These are phyloP conservation scores for Entomobrya proxima DNA, from an alignment of 2,888 invertebrate species.

Conservation along the genomic window DNA sequence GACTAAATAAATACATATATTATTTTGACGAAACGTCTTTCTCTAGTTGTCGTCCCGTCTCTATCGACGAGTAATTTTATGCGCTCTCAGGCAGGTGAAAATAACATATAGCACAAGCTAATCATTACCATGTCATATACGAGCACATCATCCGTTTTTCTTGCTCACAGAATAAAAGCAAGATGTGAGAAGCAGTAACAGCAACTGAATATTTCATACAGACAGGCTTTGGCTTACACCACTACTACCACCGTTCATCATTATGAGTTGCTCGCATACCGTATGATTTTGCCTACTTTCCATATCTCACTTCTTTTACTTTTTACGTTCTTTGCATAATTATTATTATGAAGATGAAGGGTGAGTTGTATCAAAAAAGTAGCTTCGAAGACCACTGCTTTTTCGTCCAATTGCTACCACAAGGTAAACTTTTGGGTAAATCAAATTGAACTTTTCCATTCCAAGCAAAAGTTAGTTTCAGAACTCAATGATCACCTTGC, in stretches of 20 bases:
- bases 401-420: slow-evolving; percentile 37
- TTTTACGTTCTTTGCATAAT: slow-evolving; percentile 64
- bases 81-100: slow-evolving; percentile 10
- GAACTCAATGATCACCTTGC: too few species aligned
- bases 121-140: slow-evolving; percentile 63
- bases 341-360: slow-evolving; percentile 58
- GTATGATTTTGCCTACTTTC: slow-evolving; percentile 63
- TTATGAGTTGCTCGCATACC: slow-evolving; percentile 39
- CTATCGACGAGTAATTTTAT: slow-evolving; percentile 10
- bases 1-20: slow-evolving; percentile 13
- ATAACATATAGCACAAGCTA: slow-evolving; percentile 52
- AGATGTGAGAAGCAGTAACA: not conserved
- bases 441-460: too few species aligned
- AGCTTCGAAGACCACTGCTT: slow-evolving; percentile 59
- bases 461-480: too few species aligned
- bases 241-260: slow-evolving; percentile 46
- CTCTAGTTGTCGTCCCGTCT: slow-evolving; percentile 26
- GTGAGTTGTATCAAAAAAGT: slow-evolving; percentile 52
- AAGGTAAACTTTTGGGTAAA: too few species aligned
- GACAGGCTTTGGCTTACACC: slow-evolving; percentile 13
- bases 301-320: slow-evolving; percentile 55
- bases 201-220: slow-evolving; percentile 17
- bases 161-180: not conserved
- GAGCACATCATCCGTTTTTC: slow-evolving; percentile 49
- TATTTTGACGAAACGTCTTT: slow-evolving; percentile 42